A percentile compares a stretch with the other conserved stretches of the same genome.
phyloP scores from a whole-genome alignment of 64 coral and sea anemone genomes.

The Pocillopora damicornis region DNA sequence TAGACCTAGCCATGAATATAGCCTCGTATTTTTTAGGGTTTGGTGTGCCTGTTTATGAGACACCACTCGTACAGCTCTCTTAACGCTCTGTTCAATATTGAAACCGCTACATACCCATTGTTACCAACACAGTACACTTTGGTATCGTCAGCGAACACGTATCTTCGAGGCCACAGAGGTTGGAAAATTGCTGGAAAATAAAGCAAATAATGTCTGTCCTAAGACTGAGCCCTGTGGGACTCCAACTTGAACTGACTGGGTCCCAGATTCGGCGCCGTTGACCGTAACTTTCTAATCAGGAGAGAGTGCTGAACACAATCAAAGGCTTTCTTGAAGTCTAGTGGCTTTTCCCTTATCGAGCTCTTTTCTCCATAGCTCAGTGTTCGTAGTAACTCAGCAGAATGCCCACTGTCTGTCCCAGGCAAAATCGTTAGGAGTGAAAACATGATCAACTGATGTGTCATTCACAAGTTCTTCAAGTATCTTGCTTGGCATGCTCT shows the following conservation, averaged over 20 bases:
- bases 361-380: conserved; percentile 1
- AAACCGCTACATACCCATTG: not conserved
- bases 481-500: too few relatives aligned
- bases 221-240: conserved; percentile 47
- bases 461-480: too few relatives aligned
- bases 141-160: conserved; percentile 8
- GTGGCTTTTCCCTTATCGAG: not conserved
- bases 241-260: not conserved
- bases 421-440: not conserved
- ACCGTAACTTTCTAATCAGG: too few relatives aligned
- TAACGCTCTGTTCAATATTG: not conserved
- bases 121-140: not conserved
- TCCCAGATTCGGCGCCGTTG: not conserved
- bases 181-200: conserved; percentile 54
- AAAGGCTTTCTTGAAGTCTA: not conserved
- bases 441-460: not conserved
- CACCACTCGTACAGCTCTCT: not conserved
- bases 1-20: not conserved
- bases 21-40: too few relatives aligned
- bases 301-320: not conserved
- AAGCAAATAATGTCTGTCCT: conserved; percentile 23
- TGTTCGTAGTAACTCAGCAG: not conserved
- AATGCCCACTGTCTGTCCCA: not conserved
- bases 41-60: not conserved
- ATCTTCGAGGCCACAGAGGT: not conserved